Percentiles rank a stretch among this genome's conserved stretches.
Conservation (phyloP, 1,140 invertebrate genomes). For the Brachystomella parvula region DNA sequence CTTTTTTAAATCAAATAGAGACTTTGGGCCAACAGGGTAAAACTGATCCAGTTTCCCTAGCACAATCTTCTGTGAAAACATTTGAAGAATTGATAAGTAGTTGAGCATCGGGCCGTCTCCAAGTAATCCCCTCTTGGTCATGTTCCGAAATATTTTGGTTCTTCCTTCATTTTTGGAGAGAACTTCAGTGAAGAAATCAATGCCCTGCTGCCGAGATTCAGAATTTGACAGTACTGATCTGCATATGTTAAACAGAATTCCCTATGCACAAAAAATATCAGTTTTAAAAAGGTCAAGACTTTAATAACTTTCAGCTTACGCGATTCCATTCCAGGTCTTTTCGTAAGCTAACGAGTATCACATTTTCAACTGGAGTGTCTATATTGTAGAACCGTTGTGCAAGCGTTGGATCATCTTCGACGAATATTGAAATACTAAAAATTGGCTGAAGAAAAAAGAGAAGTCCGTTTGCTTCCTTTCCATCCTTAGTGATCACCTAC, state of each 20-base stretch:
- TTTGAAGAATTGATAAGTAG: constrained; percentile 78
- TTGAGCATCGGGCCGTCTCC: constrained; percentile 89
- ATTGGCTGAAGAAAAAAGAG: constrained; percentile 78
- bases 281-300: not conserved
- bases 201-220: constrained; percentile 60
- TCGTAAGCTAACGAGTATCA: constrained; percentile 47
- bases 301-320: constrained; percentile 37
- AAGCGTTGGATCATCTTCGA: constrained; percentile 78
- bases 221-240: constrained; percentile 66
- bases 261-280: constrained; percentile 9
- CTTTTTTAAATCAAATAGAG: constrained; percentile 66
- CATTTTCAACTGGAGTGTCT: constrained; percentile 54
- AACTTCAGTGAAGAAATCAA: constrained; percentile 68
- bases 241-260: constrained; percentile 17
- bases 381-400: constrained; percentile 54
- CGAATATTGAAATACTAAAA: constrained; percentile 78
- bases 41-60: constrained; percentile 71
- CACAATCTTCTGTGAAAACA: constrained; percentile 72
- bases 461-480: constrained; percentile 69
- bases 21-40: constrained; percentile 77
- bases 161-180: constrained; percentile 75
- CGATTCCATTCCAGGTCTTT: constrained; percentile 63
- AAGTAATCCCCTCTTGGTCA: constrained; percentile 68
- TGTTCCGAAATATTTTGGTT: constrained; percentile 67
- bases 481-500: constrained; percentile 60